Conservation (phyloP, 2,888 invertebrate genomes). For the Drosophila affinis region DNA sequence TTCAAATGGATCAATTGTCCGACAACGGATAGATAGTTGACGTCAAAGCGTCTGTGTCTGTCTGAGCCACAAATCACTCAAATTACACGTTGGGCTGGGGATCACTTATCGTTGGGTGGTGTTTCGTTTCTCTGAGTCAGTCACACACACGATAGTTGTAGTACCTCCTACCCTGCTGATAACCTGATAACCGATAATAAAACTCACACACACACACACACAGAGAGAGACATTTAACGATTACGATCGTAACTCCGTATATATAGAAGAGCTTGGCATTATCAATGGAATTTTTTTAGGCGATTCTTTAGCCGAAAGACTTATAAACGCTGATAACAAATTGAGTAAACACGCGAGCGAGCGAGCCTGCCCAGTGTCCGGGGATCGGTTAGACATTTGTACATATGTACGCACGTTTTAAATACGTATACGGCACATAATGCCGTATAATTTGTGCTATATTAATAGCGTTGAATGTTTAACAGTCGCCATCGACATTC, state of each 20-base stretch:
- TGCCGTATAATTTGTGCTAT: constrained; percentile 41
- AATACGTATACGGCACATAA: constrained; percentile 28
- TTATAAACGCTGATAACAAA: constrained; percentile 62
- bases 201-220: constrained; percentile 10
- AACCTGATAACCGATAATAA: constrained; percentile 42
- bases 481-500: constrained; percentile 25
- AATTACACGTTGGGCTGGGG: constrained; percentile 14
- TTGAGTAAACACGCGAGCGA: constrained; percentile 48
- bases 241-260: neutral
- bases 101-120: constrained; percentile 23
- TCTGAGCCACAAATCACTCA: constrained; percentile 22
- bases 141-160: constrained; percentile 24
- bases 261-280: constrained; percentile 36
- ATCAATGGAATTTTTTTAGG: constrained; percentile 56
- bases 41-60: constrained; percentile 47
- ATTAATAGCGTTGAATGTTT: constrained; percentile 45
- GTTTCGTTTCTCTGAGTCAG: constrained; percentile 35
- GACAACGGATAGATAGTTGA: constrained; percentile 21
- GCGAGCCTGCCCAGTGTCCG: neutral
- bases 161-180: constrained; percentile 9
- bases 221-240: neutral
- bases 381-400: neutral
- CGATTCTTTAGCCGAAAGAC: constrained; percentile 50
- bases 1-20: constrained; percentile 28
- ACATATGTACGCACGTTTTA: neutral